Percentiles rank a stretch among this genome's conserved stretches.
These are phyloP conservation scores for Acronicta leporina DNA, from an alignment of 2,888 invertebrate species.

Conservation along the genomic window DNA sequence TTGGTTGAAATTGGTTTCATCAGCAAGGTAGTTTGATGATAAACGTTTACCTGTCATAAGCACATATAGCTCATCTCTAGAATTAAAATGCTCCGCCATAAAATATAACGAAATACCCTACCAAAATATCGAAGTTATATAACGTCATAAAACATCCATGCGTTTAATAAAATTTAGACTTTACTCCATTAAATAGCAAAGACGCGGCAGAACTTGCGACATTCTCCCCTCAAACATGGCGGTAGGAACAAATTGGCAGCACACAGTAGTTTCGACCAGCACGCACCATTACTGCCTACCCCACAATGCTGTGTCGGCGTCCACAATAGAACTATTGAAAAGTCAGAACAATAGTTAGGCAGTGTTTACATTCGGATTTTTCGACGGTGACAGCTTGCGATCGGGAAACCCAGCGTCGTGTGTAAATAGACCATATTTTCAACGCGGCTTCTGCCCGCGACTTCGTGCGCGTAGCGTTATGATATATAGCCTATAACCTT, in stretches of 20 bases:
- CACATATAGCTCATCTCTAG: too few relatives aligned
- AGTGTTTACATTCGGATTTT: conserved; percentile 71
- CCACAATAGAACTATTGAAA: conserved; percentile 72
- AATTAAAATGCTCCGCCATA: too few relatives aligned
- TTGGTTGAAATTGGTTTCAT: too few relatives aligned
- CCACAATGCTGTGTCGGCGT: conserved; percentile 50
- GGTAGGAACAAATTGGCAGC: conserved; percentile 59
- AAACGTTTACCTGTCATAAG: too few relatives aligned
- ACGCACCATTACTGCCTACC: conserved; percentile 64
- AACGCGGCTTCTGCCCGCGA: neutral
- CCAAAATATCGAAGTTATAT: neutral
- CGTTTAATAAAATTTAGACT: conserved; percentile 37
- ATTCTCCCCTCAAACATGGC: conserved; percentile 40
- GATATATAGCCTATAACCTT: too few relatives aligned
- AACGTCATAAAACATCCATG: neutral
- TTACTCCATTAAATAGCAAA: conserved; percentile 37
- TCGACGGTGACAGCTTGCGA: conserved; percentile 66
- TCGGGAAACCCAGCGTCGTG: conserved; percentile 38
- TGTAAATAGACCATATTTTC: conserved; percentile 2
- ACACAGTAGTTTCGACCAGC: conserved; percentile 63
- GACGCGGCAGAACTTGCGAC: conserved; percentile 36
- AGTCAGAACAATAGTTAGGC: conserved; percentile 75
- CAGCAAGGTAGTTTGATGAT: too few relatives aligned
- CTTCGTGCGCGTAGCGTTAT: too few relatives aligned
- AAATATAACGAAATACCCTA: too few relatives aligned